A percentile compares a stretch with the other conserved stretches of the same genome.
Evolutionary conservation across 2,113 vertebrate species (phyloP).

Genomic region (Sarotherodon lohbergeri): DNA sequence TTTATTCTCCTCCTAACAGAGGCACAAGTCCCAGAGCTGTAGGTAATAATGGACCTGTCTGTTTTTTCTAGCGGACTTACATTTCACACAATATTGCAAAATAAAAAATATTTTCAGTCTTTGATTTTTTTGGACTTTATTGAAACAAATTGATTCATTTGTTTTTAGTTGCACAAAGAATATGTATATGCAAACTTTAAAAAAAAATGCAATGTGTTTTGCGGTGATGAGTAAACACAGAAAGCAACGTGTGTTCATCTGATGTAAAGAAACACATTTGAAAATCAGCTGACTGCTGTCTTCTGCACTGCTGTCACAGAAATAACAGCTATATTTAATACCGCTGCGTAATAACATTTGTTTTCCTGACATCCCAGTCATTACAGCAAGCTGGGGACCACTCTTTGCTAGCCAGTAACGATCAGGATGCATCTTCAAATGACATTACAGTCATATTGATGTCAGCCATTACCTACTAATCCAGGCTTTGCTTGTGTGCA

Average conservation of each 20-base stretch:
- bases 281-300: constrained; percentile 46
- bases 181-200: neutral
- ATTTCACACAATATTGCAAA: neutral
- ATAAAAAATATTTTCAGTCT: neutral
- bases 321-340: constrained; percentile 68
- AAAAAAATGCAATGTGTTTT: neutral
- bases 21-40: neutral
- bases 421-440: constrained; percentile 72
- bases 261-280: constrained; percentile 10
- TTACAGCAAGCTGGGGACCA: constrained; percentile 57
- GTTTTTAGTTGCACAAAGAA: neutral
- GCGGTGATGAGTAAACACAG: neutral
- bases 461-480: constrained; percentile 71
- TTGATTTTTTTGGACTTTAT: neutral
- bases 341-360: constrained; percentile 59
- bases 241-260: neutral
- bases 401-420: constrained; percentile 60
- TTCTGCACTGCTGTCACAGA: constrained; percentile 47
- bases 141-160: neutral
- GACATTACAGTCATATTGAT: constrained; percentile 78
- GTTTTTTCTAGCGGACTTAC: neutral
- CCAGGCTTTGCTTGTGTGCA: constrained; percentile 47
- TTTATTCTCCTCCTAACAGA: neutral
- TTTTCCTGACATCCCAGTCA: constrained; percentile 69
- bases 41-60: neutral